phyloP scores from a whole-genome alignment of 2,797 vertebrate genomes.

The Poeciliopsis gracilis region DNA sequence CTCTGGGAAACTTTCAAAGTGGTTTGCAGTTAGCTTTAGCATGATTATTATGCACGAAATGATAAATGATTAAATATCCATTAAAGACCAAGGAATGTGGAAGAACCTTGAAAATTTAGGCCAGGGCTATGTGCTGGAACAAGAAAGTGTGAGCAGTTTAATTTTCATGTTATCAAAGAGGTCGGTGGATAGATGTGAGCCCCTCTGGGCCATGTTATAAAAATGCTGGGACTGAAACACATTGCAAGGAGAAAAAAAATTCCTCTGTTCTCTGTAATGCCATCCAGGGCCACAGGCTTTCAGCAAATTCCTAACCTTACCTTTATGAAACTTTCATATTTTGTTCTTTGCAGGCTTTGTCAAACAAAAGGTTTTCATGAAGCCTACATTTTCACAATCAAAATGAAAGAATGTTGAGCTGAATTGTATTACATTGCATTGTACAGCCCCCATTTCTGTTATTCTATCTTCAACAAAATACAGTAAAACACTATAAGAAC shows the following conservation, averaged over 20 bases:
- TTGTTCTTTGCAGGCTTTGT: slow-evolving; percentile 11
- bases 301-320: slow-evolving; percentile 22
- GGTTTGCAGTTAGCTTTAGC: background rate
- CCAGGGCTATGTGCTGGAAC: slow-evolving; percentile 13
- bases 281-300: slow-evolving; percentile 38
- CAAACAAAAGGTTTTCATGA: background rate
- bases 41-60: background rate
- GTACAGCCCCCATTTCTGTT: background rate
- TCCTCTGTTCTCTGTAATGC: slow-evolving; percentile 27
- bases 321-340: slow-evolving; percentile 23
- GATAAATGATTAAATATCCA: background rate
- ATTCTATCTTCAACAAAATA: background rate
- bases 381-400: background rate
- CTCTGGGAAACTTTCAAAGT: background rate
- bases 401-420: background rate
- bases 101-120: slow-evolving; percentile 16
- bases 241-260: slow-evolving; percentile 32
- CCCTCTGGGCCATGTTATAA: slow-evolving; percentile 49
- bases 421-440: background rate
- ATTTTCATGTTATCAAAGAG: slow-evolving; percentile 38
- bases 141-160: slow-evolving; percentile 14
- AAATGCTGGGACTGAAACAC: slow-evolving; percentile 50
- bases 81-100: background rate
- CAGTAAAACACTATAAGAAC: background rate
- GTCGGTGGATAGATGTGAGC: slow-evolving; percentile 16